Evolutionary conservation across 2,888 invertebrate genomes (phyloP), one percentile per base, ranked within the genome.

Genomic region (Acanthoscelides obtectus): DNA sequence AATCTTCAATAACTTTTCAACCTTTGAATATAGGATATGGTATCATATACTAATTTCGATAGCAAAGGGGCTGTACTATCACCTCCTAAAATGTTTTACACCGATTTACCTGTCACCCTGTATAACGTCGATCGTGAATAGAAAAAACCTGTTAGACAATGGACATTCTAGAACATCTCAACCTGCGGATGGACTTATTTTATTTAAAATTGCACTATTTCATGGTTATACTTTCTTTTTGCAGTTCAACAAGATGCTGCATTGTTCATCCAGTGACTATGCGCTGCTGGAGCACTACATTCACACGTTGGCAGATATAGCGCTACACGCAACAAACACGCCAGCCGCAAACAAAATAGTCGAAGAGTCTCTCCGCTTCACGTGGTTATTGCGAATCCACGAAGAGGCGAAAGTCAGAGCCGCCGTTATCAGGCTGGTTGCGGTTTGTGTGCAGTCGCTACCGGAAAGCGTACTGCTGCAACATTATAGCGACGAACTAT

Each of bases 261-360:
- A 88, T 0, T 87, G 87, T 75, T 87, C 87, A 20, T 81, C 89
- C 77, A 87, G 89, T 0, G 92, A 92, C 77, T 90, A 89, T 72
- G 87, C 92, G 22, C 80, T 95, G 2, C 81, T 94, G n/a, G 86
- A 91, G 0, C 90, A 90, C 78, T 93, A 91, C 77, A 80, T 95
- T 0, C 88, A 91, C 17, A 92, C 93, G 0, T 82, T 94, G 2
- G 89, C 92, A 0, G 88, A 90, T 22, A 86, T 95, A 0, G 87
- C 94, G 78, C 84, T 90, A 69, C 89, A 90, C 0, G 88, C 93
- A 0, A 89, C 91, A 75, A 93, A 95, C 83, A 92, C 92, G 76
- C 86, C 89, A 0, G 85, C 89, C 63, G 88, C 90, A 12, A 83
- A 89, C 0, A 87, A 88, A 74, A 93, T 95, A 86, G 91, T 90